Evolutionary conservation across 2,113 vertebrate species (phyloP).

Genomic region (Pithys albifrons): DNA sequence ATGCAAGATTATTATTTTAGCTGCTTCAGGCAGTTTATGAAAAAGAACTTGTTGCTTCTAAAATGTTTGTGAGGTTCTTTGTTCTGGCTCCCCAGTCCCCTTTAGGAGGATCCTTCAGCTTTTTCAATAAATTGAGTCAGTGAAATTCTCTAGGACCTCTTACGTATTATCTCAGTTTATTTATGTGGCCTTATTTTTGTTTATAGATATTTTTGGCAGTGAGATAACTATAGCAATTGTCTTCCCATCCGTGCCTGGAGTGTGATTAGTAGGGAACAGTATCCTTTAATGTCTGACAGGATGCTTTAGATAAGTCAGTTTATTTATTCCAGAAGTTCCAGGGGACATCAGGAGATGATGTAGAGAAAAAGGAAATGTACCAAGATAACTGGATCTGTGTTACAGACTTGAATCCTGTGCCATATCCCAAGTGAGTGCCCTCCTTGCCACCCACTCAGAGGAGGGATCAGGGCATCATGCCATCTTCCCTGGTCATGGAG

Average conservation of each 20-base stretch:
- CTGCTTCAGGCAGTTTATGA: conserved; percentile 29
- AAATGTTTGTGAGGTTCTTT: conserved; percentile 27
- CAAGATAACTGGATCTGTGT: neutral
- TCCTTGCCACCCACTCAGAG: neutral
- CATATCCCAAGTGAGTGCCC: neutral
- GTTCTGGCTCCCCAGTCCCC: neutral
- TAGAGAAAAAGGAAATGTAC: neutral
- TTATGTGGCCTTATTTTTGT: neutral
- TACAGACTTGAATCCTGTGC: neutral
- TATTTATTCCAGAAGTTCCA: neutral
- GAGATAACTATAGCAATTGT: neutral
- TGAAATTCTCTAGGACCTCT: neutral
- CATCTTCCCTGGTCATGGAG: neutral
- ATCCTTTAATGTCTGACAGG: neutral
- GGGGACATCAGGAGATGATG: neutral
- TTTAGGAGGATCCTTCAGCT: neutral
- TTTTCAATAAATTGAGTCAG: neutral
- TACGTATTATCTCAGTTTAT: neutral
- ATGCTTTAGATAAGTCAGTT: neutral
- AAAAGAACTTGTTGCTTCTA: conserved; percentile 34
- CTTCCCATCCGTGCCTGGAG: neutral
- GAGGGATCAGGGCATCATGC: neutral
- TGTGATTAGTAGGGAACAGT: neutral
- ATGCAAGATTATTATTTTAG: conserved; percentile 45
- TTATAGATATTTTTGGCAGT: neutral